Base-by-base conservation (phyloP, 2,113 vertebrate species). In the Otus sunia region DNA sequence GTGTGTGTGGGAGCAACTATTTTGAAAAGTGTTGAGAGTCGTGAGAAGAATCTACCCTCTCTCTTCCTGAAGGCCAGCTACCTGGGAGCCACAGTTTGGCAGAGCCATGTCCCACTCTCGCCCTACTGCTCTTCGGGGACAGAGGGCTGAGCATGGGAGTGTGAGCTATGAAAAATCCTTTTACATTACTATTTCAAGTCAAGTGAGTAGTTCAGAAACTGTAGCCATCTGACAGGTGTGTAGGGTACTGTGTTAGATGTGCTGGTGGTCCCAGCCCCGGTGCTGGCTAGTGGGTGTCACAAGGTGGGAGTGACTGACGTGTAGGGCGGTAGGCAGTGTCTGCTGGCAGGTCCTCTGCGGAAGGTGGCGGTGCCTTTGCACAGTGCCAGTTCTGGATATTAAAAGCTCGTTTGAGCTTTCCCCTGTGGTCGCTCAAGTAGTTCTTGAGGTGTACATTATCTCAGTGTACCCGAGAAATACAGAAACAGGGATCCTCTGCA, bases 1-100 rank as follows among this genome's bases (percentile, higher is more conserved):
- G 25, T 2, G 0, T 1, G 1, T 21, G 34, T 74, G 7, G 1
- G 2, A 67, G 53, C 15, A 62, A 39, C 30, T 3, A 6, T 73
- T 78, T 32, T 0, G 27, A 69, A 41, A 64, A 56, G 7, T 60
- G 47, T 7, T 59, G 29, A 6, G 30, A 37, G 9, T 15, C 2
- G 0, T 76, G 20, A 56, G 47, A 22, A 79, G 39, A 89, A 25
- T 10, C 5, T 22, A 5, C n/a, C 1, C 1, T n/a, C 32, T 41
- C 5, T 74, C 23, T 52, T 7, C 1, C 1, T 83, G 30, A 19
- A 0, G 3, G 12, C 45, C 22, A 27, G 10, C 22, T 2, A 1
- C 15, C 11, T 4, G 2, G 30, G 21, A 92, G 53, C 29, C 5
- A 3, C 27, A 39, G 20, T 68, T 76, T 8, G n/a, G 13, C 29